Evolutionary conservation across 2,888 invertebrate genomes (phyloP).

Genomic region (Diachrysia chrysitis): DNA sequence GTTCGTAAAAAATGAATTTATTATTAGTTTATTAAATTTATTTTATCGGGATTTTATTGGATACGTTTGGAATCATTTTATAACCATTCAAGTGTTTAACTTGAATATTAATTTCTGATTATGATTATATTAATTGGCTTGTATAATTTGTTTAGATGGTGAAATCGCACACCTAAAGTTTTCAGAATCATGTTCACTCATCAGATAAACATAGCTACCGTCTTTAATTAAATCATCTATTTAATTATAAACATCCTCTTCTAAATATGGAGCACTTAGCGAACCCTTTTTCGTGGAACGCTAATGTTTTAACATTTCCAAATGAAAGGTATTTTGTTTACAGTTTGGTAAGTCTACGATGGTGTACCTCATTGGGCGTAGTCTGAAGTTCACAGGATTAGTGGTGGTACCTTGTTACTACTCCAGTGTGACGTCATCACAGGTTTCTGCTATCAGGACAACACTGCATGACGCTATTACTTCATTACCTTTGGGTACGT

Average conservation of each 20-base stretch:
- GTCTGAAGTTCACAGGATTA: conserved; percentile 71
- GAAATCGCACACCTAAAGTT: background rate
- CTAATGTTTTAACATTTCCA: background rate
- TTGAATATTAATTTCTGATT: background rate
- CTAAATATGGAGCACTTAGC: background rate
- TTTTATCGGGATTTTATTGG: too few species aligned
- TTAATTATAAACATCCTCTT: background rate
- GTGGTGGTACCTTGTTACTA: conserved; percentile 77
- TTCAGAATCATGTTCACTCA: background rate
- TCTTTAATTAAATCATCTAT: conserved; percentile 1
- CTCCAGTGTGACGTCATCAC: conserved; percentile 70
- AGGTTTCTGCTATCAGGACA: conserved; percentile 72
- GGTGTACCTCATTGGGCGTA: conserved; percentile 64
- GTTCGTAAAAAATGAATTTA: too few species aligned
- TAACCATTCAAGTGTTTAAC: background rate
- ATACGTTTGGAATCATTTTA: too few species aligned
- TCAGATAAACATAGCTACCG: conserved; percentile 1
- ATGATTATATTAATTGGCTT: background rate
- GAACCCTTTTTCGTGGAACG: background rate
- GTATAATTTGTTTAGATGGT: background rate
- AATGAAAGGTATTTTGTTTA: conserved; percentile 29
- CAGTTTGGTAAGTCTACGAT: conserved; percentile 57
- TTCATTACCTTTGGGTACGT: conserved; percentile 68
- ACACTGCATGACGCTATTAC: conserved; percentile 78
- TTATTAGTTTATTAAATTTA: too few species aligned